These are phyloP conservation scores for Isurus oxyrinchus DNA, from an alignment of 2,113 vertebrate species.

Conservation along the genomic window DNA sequence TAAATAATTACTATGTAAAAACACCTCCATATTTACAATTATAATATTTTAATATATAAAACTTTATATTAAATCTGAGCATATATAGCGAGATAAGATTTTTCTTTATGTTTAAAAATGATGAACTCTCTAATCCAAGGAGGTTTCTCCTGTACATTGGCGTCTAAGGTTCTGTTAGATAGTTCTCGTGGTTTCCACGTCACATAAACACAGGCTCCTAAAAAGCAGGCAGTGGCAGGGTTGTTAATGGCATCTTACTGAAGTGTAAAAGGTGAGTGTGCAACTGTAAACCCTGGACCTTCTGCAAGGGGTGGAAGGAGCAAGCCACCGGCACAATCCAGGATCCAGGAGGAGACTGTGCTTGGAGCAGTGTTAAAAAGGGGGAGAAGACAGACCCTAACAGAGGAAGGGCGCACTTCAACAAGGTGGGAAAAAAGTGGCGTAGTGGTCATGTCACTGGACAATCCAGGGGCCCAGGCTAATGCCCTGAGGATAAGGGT, in stretches of 20 bases:
- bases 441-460: too few relatives aligned
- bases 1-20: background rate
- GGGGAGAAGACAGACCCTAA: too few relatives aligned
- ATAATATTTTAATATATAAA: slow-evolving; percentile 4
- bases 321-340: too few relatives aligned
- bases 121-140: background rate
- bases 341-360: too few relatives aligned
- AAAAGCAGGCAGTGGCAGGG: background rate
- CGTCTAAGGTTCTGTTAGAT: background rate
- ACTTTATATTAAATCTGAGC: slow-evolving; percentile 15
- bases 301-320: too few relatives aligned
- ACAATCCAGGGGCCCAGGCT: background rate
- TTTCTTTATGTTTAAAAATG: background rate
- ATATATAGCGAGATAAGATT: background rate
- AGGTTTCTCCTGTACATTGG: background rate
- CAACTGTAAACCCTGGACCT: too few relatives aligned
- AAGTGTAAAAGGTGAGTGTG: background rate
- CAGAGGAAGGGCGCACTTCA: too few relatives aligned
- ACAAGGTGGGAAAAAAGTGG: too few relatives aligned
- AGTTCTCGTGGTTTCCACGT: background rate
- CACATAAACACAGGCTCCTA: too few relatives aligned
- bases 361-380: too few relatives aligned
- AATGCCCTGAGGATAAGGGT: too few relatives aligned
- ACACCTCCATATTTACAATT: background rate
- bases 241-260: background rate